Percentiles rank a stretch among this genome's conserved stretches.
Conservation (phyloP, 2,113 vertebrate genomes). For the Myrmecophaga tridactyla region DNA sequence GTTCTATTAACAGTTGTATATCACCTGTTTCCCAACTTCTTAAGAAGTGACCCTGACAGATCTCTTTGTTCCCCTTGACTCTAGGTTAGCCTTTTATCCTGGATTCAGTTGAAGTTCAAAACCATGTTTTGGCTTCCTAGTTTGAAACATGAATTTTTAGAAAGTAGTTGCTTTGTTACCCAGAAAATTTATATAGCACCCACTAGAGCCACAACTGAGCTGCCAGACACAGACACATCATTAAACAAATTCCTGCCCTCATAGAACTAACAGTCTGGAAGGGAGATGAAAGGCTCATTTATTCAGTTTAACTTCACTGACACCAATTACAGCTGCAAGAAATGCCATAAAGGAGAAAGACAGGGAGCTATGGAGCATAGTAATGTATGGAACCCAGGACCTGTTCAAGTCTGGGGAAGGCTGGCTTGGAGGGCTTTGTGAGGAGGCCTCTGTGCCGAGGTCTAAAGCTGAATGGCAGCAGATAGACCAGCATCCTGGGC, state of each 20-base stretch:
- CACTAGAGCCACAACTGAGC: background rate
- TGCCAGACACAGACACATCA: background rate
- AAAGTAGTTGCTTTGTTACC: background rate
- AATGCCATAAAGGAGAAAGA: background rate
- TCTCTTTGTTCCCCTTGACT: background rate
- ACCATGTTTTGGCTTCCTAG: slow-evolving; percentile 33
- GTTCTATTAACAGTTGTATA: background rate
- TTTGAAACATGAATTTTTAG: slow-evolving; percentile 27
- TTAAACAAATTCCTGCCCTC: background rate
- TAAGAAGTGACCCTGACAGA: background rate
- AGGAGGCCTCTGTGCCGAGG: background rate
- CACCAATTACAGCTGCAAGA: background rate
- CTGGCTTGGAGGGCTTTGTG: background rate
- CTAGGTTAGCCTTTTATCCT: background rate
- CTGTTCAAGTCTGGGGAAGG: fast-evolving
- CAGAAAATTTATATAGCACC: background rate
- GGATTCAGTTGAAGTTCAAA: slow-evolving; percentile 24
- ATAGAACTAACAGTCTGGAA: background rate
- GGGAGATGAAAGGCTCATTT: background rate
- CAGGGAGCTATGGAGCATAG: background rate
- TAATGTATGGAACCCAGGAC: fast-evolving
- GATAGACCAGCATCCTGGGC: background rate
- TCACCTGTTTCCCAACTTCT: background rate
- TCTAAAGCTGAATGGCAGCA: background rate
- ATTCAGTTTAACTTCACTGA: background rate